Conservation (phyloP, 2,888 invertebrate genomes). For the Theretra japonica region DNA sequence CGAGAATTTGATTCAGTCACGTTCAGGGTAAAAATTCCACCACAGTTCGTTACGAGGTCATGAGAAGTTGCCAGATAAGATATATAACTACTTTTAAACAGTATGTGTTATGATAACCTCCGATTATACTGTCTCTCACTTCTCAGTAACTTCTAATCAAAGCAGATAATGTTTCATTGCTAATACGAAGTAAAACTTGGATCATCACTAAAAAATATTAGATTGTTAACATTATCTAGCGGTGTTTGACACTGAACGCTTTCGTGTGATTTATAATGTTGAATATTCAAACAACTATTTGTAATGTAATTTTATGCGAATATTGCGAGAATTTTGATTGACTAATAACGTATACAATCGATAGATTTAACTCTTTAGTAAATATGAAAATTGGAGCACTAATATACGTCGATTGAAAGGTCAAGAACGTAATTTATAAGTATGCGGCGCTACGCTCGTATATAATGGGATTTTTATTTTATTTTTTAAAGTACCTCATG, state of each 20-base stretch:
- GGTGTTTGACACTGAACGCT: background rate
- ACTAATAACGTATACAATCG: slow-evolving; percentile 15
- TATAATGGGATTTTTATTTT: background rate
- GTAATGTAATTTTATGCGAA: slow-evolving; percentile 16
- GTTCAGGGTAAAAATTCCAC: slow-evolving; percentile 4
- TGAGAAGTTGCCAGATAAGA: background rate
- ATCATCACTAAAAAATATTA: background rate
- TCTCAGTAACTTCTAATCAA: no score
- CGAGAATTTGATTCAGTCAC: background rate
- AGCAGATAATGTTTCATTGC: background rate
- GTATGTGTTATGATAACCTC: no score
- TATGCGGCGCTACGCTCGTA: background rate
- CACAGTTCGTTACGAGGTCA: slow-evolving; percentile 6
- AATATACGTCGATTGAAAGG: slow-evolving; percentile 20
- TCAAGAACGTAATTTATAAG: slow-evolving; percentile 22
- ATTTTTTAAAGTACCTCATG: slow-evolving; percentile 20
- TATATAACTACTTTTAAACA: background rate
- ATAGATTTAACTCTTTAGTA: slow-evolving; percentile 16
- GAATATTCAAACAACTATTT: slow-evolving; percentile 1
- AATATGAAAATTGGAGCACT: slow-evolving; percentile 25
- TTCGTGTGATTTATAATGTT: slow-evolving; percentile 6
- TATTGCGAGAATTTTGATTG: slow-evolving; percentile 22
- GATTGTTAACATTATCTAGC: background rate
- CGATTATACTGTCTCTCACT: no score
- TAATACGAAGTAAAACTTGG: background rate